These are phyloP conservation scores for Coelopa frigida DNA, from an alignment of 1,140 invertebrate genomes.

Conservation along the genomic window DNA sequence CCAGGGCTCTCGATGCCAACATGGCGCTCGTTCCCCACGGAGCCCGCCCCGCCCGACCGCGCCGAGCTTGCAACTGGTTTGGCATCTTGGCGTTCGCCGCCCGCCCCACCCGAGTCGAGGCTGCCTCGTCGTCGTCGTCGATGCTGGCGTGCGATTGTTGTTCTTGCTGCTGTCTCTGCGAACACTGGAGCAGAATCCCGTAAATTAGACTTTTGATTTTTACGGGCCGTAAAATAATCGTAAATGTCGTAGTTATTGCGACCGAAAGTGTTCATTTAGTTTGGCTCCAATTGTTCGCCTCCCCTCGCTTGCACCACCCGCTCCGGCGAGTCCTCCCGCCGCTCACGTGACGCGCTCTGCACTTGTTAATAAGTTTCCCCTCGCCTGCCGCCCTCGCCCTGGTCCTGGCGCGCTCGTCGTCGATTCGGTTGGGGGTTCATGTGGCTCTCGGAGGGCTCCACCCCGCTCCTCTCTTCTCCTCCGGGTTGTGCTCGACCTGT, in stretches of 20 bases:
- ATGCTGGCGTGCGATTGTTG: no score
- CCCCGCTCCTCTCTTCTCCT: conserved; percentile 3
- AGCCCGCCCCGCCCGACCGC: no score
- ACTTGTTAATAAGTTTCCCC: conserved; percentile 43
- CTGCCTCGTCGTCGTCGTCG: no score
- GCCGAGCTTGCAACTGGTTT: no score
- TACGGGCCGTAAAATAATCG: conserved; percentile 45
- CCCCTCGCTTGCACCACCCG: no score
- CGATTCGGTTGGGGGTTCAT: conserved; percentile 4
- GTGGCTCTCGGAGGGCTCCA: no score
- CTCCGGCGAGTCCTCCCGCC: neutral
- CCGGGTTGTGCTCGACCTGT: neutral
- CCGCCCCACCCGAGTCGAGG: no score
- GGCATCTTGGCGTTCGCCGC: no score
- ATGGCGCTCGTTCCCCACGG: no score
- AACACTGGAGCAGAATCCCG: no score
- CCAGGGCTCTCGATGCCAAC: no score
- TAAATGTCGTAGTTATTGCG: conserved; percentile 45
- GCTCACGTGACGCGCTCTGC: conserved; percentile 19
- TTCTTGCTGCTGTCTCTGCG: no score
- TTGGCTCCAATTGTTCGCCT: conserved; percentile 25
- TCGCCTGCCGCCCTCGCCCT: conserved; percentile 13
- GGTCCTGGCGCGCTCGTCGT: conserved; percentile 1
- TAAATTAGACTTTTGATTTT: conserved; percentile 45
- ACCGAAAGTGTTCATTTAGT: conserved; percentile 42